phyloP scores from a whole-genome alignment of 2,113 vertebrate genomes.

The Orthochromis malagaraziensis region DNA sequence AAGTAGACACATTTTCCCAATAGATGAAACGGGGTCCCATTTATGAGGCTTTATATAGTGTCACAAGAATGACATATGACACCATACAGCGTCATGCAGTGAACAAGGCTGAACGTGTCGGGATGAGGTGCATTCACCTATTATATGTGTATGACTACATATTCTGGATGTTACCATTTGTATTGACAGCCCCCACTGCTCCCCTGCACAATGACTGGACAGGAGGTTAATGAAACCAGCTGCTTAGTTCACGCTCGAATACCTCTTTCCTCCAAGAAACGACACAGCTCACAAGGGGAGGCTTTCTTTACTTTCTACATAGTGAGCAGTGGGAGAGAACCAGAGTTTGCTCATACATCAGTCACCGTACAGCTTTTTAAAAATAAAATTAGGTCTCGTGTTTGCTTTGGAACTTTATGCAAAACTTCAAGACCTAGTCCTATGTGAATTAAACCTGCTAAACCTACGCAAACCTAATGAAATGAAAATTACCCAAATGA shows the following conservation, averaged over 20 bases:
- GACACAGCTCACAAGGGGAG: constrained; percentile 51
- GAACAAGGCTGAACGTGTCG: neutral
- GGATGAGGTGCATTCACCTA: constrained; percentile 9
- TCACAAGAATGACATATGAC: neutral
- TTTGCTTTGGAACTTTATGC: neutral
- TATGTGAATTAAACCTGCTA: neutral
- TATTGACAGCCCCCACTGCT: constrained; percentile 36
- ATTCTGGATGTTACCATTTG: constrained; percentile 67
- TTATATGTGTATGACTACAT: constrained; percentile 50
- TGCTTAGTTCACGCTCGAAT: constrained; percentile 65
- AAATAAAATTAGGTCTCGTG: neutral
- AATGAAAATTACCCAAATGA: neutral
- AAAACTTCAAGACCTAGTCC: neutral
- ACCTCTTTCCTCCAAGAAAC: constrained; percentile 47
- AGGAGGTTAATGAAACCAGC: constrained; percentile 78
- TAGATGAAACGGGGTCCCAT: neutral
- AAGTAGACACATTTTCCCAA: neutral
- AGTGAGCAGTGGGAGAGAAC: neutral
- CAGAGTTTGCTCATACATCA: neutral
- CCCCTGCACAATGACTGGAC: constrained; percentile 58
- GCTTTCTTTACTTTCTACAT: constrained; percentile 18
- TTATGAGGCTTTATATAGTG: neutral
- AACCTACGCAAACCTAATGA: neutral
- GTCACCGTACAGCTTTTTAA: neutral
- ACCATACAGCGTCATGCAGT: neutral